These are phyloP conservation scores for Argyrosomus japonicus DNA, from an alignment of 2,113 vertebrate species.

Conservation along the genomic window DNA sequence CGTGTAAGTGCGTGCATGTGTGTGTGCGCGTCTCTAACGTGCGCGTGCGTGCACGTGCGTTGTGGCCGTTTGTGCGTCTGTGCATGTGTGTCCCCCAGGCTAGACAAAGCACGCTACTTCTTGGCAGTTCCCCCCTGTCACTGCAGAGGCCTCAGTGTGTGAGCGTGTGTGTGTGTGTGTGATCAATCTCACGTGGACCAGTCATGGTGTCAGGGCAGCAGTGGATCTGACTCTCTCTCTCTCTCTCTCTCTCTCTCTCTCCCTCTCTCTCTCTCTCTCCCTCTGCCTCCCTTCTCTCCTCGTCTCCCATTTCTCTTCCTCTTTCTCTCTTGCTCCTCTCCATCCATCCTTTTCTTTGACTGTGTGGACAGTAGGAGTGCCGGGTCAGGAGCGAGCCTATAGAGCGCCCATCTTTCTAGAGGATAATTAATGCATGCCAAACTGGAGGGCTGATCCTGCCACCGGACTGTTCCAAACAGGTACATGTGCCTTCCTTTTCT, in stretches of 20 bases:
- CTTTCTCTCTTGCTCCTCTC: constrained; percentile 61
- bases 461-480: constrained; percentile 75
- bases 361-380: constrained; percentile 74
- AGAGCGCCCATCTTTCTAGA: constrained; percentile 73
- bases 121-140: constrained; percentile 77
- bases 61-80: constrained; percentile 43
- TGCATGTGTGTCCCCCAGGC: constrained; percentile 64
- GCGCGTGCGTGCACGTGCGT: constrained; percentile 35
- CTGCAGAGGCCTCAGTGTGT: constrained; percentile 77
- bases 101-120: constrained; percentile 76
- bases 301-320: constrained; percentile 55
- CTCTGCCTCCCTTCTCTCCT: constrained; percentile 35
- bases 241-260: constrained; percentile 66
- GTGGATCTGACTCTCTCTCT: constrained; percentile 78
- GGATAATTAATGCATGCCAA: constrained; percentile 80
- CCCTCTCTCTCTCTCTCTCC: constrained; percentile 29
- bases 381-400: constrained; percentile 69
- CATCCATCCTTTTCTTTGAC: constrained; percentile 74
- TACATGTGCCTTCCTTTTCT: constrained; percentile 73
- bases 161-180: constrained; percentile 61
- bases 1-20: constrained; percentile 18
- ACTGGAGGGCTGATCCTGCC: constrained; percentile 63
- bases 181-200: constrained; percentile 87
- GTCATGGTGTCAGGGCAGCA: constrained; percentile 83
- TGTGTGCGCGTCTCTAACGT: constrained; percentile 20